These are phyloP conservation scores for Coregonus suidteri DNA, from an alignment of 2,797 vertebrate genomes.

Conservation along the genomic window DNA sequence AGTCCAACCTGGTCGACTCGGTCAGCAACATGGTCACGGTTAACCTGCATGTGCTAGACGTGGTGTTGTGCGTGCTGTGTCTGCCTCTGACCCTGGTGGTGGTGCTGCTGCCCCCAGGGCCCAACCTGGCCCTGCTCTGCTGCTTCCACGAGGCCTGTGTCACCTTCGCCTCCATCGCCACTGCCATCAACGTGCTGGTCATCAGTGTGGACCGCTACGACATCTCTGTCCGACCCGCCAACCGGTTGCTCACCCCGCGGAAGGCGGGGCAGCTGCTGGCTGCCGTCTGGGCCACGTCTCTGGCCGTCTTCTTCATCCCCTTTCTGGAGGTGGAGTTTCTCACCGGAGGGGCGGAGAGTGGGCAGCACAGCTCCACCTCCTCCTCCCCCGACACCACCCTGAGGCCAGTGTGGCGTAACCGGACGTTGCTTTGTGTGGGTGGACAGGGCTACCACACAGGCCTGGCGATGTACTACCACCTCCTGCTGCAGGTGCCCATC, in stretches of 20 bases:
- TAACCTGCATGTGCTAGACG: slow-evolving; percentile 80
- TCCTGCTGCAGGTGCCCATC: slow-evolving; percentile 77
- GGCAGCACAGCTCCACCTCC: slow-evolving; percentile 22
- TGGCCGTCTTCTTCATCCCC: slow-evolving; percentile 81
- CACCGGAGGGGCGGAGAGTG: slow-evolving; percentile 25
- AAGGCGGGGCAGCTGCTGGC: slow-evolving; percentile 74
- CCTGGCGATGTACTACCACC: slow-evolving; percentile 76
- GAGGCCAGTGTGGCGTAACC: slow-evolving; percentile 68
- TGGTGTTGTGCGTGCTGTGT: slow-evolving; percentile 76
- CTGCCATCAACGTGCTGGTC: slow-evolving; percentile 80
- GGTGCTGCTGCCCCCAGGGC: slow-evolving; percentile 74
- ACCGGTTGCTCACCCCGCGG: slow-evolving; percentile 75
- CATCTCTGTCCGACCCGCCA: slow-evolving; percentile 81
- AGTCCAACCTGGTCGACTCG: slow-evolving; percentile 82
- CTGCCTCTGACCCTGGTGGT: slow-evolving; percentile 78
- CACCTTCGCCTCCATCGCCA: slow-evolving; percentile 81
- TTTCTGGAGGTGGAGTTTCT: slow-evolving; percentile 75
- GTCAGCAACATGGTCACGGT: slow-evolving; percentile 85
- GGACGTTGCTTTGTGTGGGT: slow-evolving; percentile 75
- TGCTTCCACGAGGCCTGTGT: slow-evolving; percentile 81
- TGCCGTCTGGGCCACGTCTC: slow-evolving; percentile 77
- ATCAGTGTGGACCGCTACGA: slow-evolving; percentile 82
- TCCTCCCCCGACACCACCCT: slow-evolving; percentile 33
- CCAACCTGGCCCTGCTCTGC: slow-evolving; percentile 73
- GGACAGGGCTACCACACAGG: slow-evolving; percentile 67